phyloP scores from a whole-genome alignment of 1,140 invertebrate species.

The Drosophila sproati region DNA sequence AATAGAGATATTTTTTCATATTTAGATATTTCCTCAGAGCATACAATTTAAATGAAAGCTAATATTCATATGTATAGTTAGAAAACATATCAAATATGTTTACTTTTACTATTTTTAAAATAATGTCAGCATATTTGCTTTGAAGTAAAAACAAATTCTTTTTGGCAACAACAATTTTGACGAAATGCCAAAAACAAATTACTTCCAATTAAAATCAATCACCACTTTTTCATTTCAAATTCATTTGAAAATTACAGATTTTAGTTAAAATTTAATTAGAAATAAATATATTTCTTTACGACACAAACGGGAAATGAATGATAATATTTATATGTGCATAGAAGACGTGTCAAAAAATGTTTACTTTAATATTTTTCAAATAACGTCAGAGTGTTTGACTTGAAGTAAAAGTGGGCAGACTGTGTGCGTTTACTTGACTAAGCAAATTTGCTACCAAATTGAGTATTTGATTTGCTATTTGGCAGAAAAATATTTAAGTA shows the following conservation, averaged over 20 bases:
- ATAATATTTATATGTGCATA: background rate
- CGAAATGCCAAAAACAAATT: too few species aligned
- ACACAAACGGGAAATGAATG: background rate
- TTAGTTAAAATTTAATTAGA: too few species aligned
- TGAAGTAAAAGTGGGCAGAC: background rate
- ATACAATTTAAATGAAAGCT: too few species aligned
- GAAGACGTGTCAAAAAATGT: background rate
- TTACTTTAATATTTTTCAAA: background rate
- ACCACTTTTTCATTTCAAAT: too few species aligned
- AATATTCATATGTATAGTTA: background rate
- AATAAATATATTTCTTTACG: too few species aligned
- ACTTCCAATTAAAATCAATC: too few species aligned
- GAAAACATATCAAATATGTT: background rate
- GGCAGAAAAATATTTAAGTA: conserved; percentile 1
- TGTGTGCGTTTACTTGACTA: conserved; percentile 12
- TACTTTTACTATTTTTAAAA: background rate
- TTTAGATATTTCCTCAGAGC: too few species aligned
- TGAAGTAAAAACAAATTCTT: too few species aligned
- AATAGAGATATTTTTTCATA: too few species aligned
- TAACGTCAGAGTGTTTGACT: background rate
- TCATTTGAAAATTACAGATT: too few species aligned
- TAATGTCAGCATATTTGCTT: background rate
- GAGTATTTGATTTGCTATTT: conserved; percentile 27
- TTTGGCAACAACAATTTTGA: too few species aligned
- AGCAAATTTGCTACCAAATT: conserved; percentile 30